These are phyloP conservation scores for Haliclystus octoradiatus DNA, from an alignment of 30 jellyfish, hydroid and myxozoan genomes.

Conservation along the genomic window DNA sequence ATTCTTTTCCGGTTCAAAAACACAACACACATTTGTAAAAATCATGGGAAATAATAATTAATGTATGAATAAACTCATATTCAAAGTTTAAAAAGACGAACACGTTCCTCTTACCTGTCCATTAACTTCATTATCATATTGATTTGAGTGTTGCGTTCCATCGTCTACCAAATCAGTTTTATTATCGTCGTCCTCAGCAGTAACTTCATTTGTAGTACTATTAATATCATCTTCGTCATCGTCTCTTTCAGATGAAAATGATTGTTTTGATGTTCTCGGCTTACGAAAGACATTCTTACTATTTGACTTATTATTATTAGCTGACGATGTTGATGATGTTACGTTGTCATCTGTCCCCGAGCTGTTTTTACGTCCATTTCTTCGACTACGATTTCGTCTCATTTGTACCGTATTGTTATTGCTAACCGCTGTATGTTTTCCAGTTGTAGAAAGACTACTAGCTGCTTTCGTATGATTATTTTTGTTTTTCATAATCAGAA, in stretches of 20 bases:
- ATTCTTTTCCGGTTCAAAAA: no score
- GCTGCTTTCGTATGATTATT: no score
- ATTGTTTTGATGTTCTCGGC: background rate
- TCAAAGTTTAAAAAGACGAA: no score
- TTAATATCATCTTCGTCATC: background rate
- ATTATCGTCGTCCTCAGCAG: background rate
- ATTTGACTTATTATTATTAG: background rate
- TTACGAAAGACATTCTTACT: background rate
- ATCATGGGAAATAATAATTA: no score
- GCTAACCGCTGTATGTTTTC: background rate
- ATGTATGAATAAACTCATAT: no score
- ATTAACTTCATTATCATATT: background rate
- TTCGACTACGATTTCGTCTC: background rate
- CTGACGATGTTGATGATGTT: background rate
- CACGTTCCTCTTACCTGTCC: background rate
- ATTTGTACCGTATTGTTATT: background rate
- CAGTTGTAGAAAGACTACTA: no score
- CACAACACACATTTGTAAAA: no score
- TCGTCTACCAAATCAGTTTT: background rate
- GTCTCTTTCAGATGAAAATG: background rate
- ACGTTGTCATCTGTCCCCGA: background rate
- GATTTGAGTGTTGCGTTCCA: background rate
- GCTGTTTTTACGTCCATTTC: conserved; percentile 1
- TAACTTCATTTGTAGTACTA: background rate
- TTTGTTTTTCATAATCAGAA: no score